phyloP scores from a whole-genome alignment of 2,797 vertebrate species.

The Sebastes variabilis region DNA sequence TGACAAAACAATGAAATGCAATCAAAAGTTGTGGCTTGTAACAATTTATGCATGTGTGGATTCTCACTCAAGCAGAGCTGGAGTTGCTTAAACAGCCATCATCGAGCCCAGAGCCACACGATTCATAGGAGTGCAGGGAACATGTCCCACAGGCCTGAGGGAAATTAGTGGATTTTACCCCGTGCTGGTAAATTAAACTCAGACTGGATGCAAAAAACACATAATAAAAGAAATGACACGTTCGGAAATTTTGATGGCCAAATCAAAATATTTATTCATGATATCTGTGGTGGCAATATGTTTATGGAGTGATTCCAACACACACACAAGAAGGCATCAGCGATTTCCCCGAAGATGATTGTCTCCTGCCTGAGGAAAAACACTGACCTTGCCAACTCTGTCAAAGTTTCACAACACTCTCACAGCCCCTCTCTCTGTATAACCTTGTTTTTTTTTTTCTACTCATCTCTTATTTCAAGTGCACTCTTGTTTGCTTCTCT shows the following conservation, averaged over 20 bases:
- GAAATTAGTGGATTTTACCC: constrained; percentile 56
- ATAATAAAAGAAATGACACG: constrained; percentile 30
- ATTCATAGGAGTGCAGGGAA: constrained; percentile 22
- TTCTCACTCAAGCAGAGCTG: constrained; percentile 46
- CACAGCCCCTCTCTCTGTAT: constrained; percentile 13
- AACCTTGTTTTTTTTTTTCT: constrained; percentile 6
- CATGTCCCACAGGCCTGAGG: constrained; percentile 36
- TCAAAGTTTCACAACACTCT: constrained; percentile 33
- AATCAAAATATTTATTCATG: constrained; percentile 58
- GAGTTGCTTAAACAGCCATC: constrained; percentile 48
- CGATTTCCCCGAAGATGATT: constrained; percentile 47
- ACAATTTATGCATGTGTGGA: constrained; percentile 53
- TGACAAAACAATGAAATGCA: constrained; percentile 59
- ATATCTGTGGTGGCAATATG: constrained; percentile 60
- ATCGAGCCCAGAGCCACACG: constrained; percentile 36
- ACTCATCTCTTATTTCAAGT: constrained; percentile 33
- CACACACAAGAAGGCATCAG: constrained; percentile 19
- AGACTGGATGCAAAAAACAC: constrained; percentile 33
- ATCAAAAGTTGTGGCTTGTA: constrained; percentile 51
- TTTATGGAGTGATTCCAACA: constrained; percentile 53
- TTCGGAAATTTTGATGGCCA: constrained; percentile 54
- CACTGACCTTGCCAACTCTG: constrained; percentile 46
- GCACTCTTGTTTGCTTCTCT: constrained; percentile 21
- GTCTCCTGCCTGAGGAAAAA: constrained; percentile 59
- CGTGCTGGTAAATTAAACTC: constrained; percentile 58